Base-by-base conservation (phyloP, 2,888 invertebrate species). In the Chrysopilus asiliformis region DNA sequence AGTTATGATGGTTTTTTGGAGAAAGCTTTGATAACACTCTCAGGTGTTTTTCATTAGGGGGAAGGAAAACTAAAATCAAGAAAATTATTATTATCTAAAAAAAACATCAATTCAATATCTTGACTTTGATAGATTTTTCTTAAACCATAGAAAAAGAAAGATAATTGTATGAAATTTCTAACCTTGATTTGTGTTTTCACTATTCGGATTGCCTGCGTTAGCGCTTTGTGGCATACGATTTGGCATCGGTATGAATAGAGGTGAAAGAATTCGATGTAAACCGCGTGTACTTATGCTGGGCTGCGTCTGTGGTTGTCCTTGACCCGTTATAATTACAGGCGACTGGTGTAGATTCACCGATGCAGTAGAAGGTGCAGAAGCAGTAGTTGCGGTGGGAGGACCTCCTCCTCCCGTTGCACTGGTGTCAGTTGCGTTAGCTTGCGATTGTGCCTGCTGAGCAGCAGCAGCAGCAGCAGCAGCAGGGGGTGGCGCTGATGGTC, bases 181-280 rank as follows among this genome's bases (percentile, higher is more conserved):
- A 43, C 43, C 43, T 43, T 36, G 39, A 40, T 34, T 37, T 15
- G 19, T 36, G 44, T 47, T 36, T 19, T 44, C 38, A 15, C 27
- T 19, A 24, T 19, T 38, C 9, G 35, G 14, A 17, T 9, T 8
- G 32, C 22, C n/a, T 8, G 24, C 26, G 4, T 12, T 26, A 10
- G 32, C 13, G 14, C 26, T 10, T 8, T 16, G 14, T 24, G 30
- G 10, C 9, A 19, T 39, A 5, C 43, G 34, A 31, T 19, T 25
- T 37, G 32, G 39, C 29, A 38, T 35, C 18, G 39, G 36, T 16
- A 40, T 28, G 13, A 40, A 31, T 6, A 39, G 7, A 32, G 39
- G 42, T 18, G 35, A 9, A 17, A 51, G 47, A 2, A 43, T 29
- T 55, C 57, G 14, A 53, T 46, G 10, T 17, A 55, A 51, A 40